Evolutionary conservation across 2,888 invertebrate genomes (phyloP), one percentile per base, ranked within the genome.

Genomic region (Stegophylla sp.): DNA sequence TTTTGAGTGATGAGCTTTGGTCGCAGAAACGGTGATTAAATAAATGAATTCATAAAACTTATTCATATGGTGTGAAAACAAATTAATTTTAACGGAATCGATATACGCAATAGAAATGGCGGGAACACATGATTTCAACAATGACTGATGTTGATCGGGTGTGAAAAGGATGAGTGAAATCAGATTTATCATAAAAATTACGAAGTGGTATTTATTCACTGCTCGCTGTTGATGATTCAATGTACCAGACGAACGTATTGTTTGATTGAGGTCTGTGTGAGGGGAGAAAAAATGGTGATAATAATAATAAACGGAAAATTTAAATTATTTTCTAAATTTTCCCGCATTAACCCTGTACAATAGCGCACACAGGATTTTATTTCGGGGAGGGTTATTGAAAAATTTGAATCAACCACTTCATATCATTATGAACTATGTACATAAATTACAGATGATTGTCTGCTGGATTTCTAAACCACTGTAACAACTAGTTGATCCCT

Each of bases 1-100:
- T 13, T n/a, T n/a, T 71, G 71, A 71, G 34, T 56, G 71, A 71
- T 71, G 53, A 53, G 34, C 9, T 20, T 53, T 71, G 20, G 71
- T 41, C 20, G 71, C 53, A 23, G 34, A n/a, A 26, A 23, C 20
- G 34, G 15, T 53, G 71, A 71, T 71, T 71, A 53, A 71, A 53
- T 71, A 20, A 53, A 71, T 71, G 53, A 53, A 41, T 53, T 56
- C 53, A 41, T 41, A 71, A 71, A 71, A 71, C 53, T 51, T 71
- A 20, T 17, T 48, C n/a, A 51, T 69, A 71, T 10, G 9, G 41
- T 53, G 34, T 34, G 20, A 71, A 71, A 71, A 53, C 71, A 71
- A 71, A 71, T 71, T 53, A 71, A 71, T 71, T 69, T 53, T 15
- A 56, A 72, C 56, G 17, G 17, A 41, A 72, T 43, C 56, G 15